phyloP scores from a whole-genome alignment of 2,113 vertebrate species.

The Xiphias gladius region DNA sequence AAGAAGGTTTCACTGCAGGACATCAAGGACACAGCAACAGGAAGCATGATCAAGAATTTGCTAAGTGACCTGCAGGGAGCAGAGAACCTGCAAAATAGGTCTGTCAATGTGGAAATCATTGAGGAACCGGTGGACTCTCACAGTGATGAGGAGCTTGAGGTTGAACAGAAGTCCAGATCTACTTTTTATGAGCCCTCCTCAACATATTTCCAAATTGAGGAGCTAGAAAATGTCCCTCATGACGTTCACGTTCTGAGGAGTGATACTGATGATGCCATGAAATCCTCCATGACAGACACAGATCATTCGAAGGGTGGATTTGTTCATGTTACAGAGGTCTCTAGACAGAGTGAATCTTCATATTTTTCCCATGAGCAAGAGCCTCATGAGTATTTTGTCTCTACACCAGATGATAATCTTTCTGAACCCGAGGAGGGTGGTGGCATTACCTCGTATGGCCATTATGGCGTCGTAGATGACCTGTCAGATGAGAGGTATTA shows the following conservation, averaged over 20 bases:
- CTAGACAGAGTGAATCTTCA: constrained; percentile 69
- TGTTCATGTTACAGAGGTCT: constrained; percentile 72
- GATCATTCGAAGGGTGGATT: constrained; percentile 68
- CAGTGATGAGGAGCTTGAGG: constrained; percentile 77
- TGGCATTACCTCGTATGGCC: constrained; percentile 89
- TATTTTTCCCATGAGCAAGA: constrained; percentile 84
- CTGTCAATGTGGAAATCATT: constrained; percentile 92
- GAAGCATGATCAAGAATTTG: constrained; percentile 87
- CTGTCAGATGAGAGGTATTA: constrained; percentile 85
- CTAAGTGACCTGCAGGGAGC: constrained; percentile 85
- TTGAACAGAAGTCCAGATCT: constrained; percentile 70
- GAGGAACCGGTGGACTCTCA: constrained; percentile 87
- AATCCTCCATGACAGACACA: neutral
- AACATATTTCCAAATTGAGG: constrained; percentile 91
- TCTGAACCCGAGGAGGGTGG: constrained; percentile 80
- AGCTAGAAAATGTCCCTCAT: constrained; percentile 86
- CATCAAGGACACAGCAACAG: constrained; percentile 83
- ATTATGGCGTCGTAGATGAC: constrained; percentile 85
- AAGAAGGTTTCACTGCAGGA: constrained; percentile 85
- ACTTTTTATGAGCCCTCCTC: constrained; percentile 77
- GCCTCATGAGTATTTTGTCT: constrained; percentile 91
- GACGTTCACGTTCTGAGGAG: constrained; percentile 40
- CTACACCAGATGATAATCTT: constrained; percentile 91
- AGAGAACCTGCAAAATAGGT: constrained; percentile 80
- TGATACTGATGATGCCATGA: constrained; percentile 56